phyloP scores from a whole-genome alignment of 2,888 invertebrate genomes.

The Melanargia galathea region DNA sequence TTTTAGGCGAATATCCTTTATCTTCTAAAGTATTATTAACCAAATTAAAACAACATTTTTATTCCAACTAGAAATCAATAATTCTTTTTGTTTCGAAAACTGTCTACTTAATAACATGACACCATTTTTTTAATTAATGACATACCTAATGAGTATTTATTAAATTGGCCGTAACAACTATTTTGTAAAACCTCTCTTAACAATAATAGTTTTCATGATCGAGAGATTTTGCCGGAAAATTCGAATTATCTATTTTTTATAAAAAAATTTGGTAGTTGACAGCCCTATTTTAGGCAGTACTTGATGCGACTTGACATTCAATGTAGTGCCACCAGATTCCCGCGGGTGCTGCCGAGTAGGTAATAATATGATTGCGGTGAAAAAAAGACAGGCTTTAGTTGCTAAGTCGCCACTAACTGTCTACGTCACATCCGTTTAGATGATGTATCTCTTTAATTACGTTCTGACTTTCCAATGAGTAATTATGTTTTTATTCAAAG shows the following conservation, averaged over 20 bases:
- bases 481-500: slow-evolving; percentile 4
- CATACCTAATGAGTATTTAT: too few relatives aligned
- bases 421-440: slow-evolving; percentile 12
- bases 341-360: slow-evolving; percentile 7
- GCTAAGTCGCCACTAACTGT: slow-evolving; percentile 7
- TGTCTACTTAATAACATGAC: too few relatives aligned
- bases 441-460: slow-evolving; percentile 6
- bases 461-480: slow-evolving; percentile 5
- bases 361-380: slow-evolving; percentile 20
- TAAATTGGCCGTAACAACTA: too few relatives aligned
- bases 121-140: too few relatives aligned
- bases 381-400: slow-evolving; percentile 29
- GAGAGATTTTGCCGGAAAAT: background rate
- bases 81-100: too few relatives aligned
- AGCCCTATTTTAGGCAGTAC: slow-evolving; percentile 18
- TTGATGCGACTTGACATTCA: slow-evolving; percentile 26
- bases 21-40: too few relatives aligned
- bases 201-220: too few relatives aligned
- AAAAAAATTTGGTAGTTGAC: background rate
- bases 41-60: too few relatives aligned
- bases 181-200: too few relatives aligned
- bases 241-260: background rate
- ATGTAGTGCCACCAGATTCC: slow-evolving; percentile 27
- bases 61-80: too few relatives aligned
- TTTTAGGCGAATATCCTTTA: too few relatives aligned